Base-by-base conservation (phyloP, 2,113 vertebrate genomes). In the Tachysurus vachellii region DNA sequence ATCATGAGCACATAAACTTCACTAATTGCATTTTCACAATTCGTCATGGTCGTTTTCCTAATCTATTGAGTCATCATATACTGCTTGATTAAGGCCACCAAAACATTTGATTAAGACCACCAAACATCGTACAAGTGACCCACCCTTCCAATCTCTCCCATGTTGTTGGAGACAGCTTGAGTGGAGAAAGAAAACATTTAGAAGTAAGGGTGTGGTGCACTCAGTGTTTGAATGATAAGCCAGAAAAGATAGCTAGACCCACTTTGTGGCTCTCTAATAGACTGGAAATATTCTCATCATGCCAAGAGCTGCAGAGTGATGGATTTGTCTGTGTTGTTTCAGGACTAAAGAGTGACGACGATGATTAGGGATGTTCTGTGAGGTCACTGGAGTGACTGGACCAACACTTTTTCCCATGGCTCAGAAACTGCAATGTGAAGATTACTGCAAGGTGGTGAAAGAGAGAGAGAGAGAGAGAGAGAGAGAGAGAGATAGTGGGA, bases 251-350 rank as follows among this genome's bases (percentile, higher is more conserved):
- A 81, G 86, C 54, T 83, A 42, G n/a, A 23, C 73, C 23, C 80
- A 88, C 76, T 85, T 82, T 90, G 87, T 86, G 89, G 83, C 89
- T 79, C 90, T 89, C 91, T 91, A 88, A 90, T 76, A 70, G 54
- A 87, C 79, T 84, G 82, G 36, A 80, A 91, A 90, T 93, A 91
- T 93, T 94, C 91, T 90, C 92, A 92, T 26, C 83, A 89, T 82
- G 84, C 82, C 80, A 76, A 80, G 53, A 73, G 47, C 59, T 66
- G 57, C 84, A 89, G 70, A 88, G 84, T 87, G 83, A 87, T 73
- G 53, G 92, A 90, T 88, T 71, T 85, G 87, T 86, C 89, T 88
- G 87, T 94, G 93, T 94, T 94, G 90, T 93, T 95, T 93, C 89
- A 93, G 92, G 91, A 79, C 88, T 61, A 28, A 62, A 57, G 59